Evolutionary conservation across 1,140 invertebrate genomes (phyloP).

Genomic region (Lordiphosa collinella): DNA sequence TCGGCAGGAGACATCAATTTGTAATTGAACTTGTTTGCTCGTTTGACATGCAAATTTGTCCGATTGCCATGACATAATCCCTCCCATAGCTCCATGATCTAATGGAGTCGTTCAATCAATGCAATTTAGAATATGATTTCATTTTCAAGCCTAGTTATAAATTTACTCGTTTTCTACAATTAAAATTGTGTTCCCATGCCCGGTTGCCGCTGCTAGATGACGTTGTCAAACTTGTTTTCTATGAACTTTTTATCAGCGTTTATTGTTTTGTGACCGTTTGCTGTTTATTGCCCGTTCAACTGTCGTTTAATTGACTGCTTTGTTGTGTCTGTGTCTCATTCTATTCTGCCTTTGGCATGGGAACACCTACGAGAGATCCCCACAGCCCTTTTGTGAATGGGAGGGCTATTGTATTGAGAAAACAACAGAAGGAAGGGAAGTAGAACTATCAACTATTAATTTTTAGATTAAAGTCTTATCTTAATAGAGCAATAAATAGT

Average conservation of each 20-base stretch:
- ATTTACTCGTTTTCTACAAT: constrained; percentile 23
- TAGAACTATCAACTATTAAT: too few species aligned
- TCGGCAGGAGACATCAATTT: constrained; percentile 20
- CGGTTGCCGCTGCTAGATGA: constrained; percentile 37
- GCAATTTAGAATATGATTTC: constrained; percentile 64
- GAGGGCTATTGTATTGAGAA: neutral
- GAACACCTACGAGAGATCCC: constrained; percentile 18
- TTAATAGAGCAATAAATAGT: too few species aligned
- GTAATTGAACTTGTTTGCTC: constrained; percentile 50
- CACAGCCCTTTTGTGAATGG: neutral
- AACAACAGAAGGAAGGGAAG: neutral
- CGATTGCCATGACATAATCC: constrained; percentile 52
- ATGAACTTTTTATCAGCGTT: constrained; percentile 60
- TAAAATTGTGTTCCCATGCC: constrained; percentile 45
- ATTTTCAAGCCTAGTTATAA: constrained; percentile 37
- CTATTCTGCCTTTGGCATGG: neutral
- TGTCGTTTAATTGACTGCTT: constrained; percentile 68
- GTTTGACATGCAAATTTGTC: constrained; percentile 59
- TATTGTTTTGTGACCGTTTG: constrained; percentile 70
- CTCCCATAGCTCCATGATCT: constrained; percentile 35
- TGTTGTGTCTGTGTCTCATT: constrained; percentile 30
- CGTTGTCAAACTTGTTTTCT: constrained; percentile 65
- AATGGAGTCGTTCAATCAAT: constrained; percentile 62
- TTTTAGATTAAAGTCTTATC: too few species aligned
- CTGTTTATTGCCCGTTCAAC: constrained; percentile 65